Evolutionary conservation across 2,797 vertebrate genomes (phyloP).

Genomic region (Rhinoraja longicauda): DNA sequence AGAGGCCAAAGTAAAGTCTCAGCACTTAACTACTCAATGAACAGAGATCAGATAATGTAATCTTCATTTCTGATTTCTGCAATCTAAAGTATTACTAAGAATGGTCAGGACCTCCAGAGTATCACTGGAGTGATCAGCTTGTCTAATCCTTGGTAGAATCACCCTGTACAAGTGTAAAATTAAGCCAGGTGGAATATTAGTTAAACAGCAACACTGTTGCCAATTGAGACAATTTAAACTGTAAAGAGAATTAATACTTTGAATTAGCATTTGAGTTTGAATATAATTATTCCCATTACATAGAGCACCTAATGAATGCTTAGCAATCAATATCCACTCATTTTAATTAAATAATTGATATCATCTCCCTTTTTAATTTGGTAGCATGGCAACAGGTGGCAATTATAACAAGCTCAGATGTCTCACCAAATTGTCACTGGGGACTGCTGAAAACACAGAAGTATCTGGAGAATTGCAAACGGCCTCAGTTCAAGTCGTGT

Average conservation of each 20-base stretch:
- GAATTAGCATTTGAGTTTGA: neutral
- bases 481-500: neutral
- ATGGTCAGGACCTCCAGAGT: neutral
- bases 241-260: neutral
- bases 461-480: neutral
- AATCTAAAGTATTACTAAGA: neutral
- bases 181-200: neutral
- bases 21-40: neutral
- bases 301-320: neutral
- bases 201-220: neutral
- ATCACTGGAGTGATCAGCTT: too few species aligned
- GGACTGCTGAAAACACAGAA: neutral
- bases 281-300: neutral
- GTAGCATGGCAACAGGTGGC: neutral
- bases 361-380: conserved; percentile 3
- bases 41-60: neutral
- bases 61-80: neutral
- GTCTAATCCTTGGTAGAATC: neutral
- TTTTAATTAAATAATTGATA: neutral
- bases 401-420: neutral
- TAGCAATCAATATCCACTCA: neutral
- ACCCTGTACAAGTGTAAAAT: neutral
- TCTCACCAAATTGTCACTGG: neutral
- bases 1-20: neutral
- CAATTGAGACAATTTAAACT: neutral